Evolutionary conservation across 1,140 invertebrate species (phyloP), one percentile per base, ranked within the genome.

Genomic region (Pseudomyrmex gracilis): DNA sequence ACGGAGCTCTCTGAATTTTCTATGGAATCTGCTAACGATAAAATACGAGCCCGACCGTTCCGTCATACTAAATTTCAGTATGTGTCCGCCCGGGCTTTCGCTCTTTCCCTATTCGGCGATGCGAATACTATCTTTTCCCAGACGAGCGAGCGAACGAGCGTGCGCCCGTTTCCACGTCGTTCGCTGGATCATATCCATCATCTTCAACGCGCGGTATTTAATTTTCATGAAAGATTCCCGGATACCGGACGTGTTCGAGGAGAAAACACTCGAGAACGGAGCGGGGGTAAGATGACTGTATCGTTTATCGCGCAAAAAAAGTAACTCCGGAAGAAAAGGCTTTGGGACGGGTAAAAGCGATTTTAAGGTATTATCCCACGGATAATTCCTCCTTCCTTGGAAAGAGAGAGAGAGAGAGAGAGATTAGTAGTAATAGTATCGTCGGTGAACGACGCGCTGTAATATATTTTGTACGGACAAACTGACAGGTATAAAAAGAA

Each of bases 11-110:
- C 53, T 82, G 78, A 86, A 77, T 78, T 83, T 77, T 55, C 78
- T 74, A 83, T 86, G 49, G 73, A 70, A 83, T 83, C 45, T 74
- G 80, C 85, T 83, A 86, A 86, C 78, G 73, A 86, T 66, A 82
- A 87, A 86, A 83, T 71, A 83, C 71, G 84, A 85, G 84, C 45
- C 43, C 15, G 15, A 24, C 24, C 24, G 53, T 73, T 57, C 85
- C 45, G 63, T 61, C 47, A 49, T 53, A 55, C 53, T 85, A 87
- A 85, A 70, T 87, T 87, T 71, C 84, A 68, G 66, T 70, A 74
- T 49, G 63, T 55, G 58, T 86, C 64, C 64, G 61, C 70, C 53
- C 60, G 68, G 20, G 34, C 34, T 24, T 74, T 24, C 49, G 53
- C 60, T 51, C 70, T 66, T 34, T 34, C 63, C 45, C 57, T 47